Conservation (phyloP, 2,797 vertebrate species). For the Spondyliosoma cantharus region DNA sequence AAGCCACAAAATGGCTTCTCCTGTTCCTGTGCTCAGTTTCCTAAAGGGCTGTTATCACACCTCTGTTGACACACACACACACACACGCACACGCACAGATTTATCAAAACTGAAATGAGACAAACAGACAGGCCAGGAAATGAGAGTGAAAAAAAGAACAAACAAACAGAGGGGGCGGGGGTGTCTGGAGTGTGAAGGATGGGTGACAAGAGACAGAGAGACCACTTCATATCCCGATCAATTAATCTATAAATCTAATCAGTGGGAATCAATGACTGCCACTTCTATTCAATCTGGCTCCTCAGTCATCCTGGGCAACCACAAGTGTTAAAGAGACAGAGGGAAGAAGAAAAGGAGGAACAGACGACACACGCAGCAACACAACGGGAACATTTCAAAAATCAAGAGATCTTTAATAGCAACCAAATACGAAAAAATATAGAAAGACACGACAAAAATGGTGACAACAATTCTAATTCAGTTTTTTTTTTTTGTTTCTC, state of each 20-base stretch:
- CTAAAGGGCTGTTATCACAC: constrained; percentile 63
- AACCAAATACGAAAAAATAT: constrained; percentile 78
- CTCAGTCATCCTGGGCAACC: constrained; percentile 36
- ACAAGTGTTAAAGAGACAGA: constrained; percentile 50
- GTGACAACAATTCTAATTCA: constrained; percentile 67
- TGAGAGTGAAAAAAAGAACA: constrained; percentile 42
- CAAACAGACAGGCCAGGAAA: constrained; percentile 70
- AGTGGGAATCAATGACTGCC: constrained; percentile 69
- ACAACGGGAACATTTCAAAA: constrained; percentile 72
- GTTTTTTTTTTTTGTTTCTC: constrained; percentile 14
- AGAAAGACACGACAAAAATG: constrained; percentile 78
- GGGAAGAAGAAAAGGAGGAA: constrained; percentile 29
- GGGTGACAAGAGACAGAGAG: constrained; percentile 59
- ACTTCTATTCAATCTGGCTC: constrained; percentile 45
- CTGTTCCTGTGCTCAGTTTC: constrained; percentile 37
- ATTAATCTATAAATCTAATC: constrained; percentile 81
- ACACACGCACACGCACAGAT: constrained; percentile 33
- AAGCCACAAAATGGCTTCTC: constrained; percentile 63
- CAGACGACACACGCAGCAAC: constrained; percentile 52
- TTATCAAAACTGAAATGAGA: constrained; percentile 65
- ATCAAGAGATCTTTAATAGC: constrained; percentile 82
- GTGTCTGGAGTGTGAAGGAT: constrained; percentile 48
- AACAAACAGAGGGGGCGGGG: background rate
- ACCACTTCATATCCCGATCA: constrained; percentile 73
- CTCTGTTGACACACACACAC: constrained; percentile 54